Conservation (phyloP, 2,888 invertebrate species). For the Heliconius hortense region DNA sequence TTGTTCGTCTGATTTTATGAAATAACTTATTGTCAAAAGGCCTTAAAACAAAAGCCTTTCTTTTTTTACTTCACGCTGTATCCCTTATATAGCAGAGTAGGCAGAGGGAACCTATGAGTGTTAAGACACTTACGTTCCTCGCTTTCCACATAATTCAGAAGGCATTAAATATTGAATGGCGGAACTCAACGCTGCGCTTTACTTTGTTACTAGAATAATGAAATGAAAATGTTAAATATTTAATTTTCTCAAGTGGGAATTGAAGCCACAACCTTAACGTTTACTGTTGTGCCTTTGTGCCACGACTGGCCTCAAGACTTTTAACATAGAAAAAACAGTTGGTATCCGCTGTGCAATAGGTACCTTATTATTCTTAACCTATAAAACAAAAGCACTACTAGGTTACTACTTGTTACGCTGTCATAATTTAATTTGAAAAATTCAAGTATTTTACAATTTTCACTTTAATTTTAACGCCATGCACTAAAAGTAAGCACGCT, state of each 20-base stretch:
- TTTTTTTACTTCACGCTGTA: too few relatives aligned
- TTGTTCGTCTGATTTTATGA: too few relatives aligned
- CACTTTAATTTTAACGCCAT: constrained; percentile 23
- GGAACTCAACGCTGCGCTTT: background rate
- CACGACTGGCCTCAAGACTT: background rate
- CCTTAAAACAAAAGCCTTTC: too few relatives aligned
- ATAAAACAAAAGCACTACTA: background rate
- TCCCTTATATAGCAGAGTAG: too few relatives aligned
- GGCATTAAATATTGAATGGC: background rate
- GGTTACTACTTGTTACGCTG: background rate
- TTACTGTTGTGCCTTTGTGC: background rate
- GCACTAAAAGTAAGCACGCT: constrained; percentile 21
- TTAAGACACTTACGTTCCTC: background rate
- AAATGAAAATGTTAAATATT: background rate
- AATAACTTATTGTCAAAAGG: too few relatives aligned
- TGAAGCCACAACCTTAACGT: background rate
- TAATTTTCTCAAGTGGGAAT: background rate
- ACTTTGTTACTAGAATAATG: background rate
- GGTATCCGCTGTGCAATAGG: background rate
- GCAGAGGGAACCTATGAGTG: background rate
- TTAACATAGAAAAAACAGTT: too few relatives aligned
- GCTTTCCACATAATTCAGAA: background rate
- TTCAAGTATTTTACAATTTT: constrained; percentile 20
- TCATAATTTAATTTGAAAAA: constrained; percentile 14
- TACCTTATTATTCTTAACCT: background rate